Percentiles rank a stretch among this genome's conserved stretches.
phyloP scores from a whole-genome alignment of 2,888 invertebrate species.

The Chrysomela aeneicollis region DNA sequence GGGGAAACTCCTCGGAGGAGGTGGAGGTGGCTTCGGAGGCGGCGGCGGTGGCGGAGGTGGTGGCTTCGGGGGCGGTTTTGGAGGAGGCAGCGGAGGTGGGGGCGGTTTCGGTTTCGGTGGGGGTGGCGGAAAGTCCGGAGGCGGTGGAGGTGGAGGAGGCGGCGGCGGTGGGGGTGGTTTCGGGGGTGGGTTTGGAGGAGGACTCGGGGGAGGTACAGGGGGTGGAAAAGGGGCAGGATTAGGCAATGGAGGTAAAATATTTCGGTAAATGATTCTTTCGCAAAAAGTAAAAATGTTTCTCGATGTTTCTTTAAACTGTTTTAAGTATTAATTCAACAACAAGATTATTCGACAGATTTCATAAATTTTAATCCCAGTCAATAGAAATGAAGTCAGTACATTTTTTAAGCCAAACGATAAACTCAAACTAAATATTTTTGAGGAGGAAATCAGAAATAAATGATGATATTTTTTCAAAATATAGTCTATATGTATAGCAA shows the following conservation, averaged over 20 bases:
- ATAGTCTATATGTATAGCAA: too few relatives aligned
- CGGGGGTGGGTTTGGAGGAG: constrained; percentile 14
- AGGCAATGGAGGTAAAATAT: neutral
- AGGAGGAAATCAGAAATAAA: too few relatives aligned
- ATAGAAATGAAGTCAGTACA: too few relatives aligned
- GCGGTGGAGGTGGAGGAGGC: neutral
- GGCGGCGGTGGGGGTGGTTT: neutral
- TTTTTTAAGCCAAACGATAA: too few relatives aligned
- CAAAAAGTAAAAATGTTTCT: too few relatives aligned
- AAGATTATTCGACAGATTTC: too few relatives aligned
- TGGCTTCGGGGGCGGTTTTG: neutral
- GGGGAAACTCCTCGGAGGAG: neutral
- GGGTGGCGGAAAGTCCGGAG: neutral
- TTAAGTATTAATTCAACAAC: too few relatives aligned
- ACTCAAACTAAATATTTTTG: too few relatives aligned
- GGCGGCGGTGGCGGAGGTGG: neutral
- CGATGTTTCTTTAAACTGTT: too few relatives aligned
- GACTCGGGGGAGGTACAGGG: neutral
- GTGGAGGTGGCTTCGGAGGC: neutral
- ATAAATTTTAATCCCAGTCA: too few relatives aligned
- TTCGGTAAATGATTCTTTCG: too few relatives aligned
- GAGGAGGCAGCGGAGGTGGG: neutral
- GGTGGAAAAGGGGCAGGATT: neutral
- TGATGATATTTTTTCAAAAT: too few relatives aligned
- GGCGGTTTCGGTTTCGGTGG: neutral